These are phyloP conservation scores for Phasia obesa DNA, from an alignment of 2,888 invertebrate genomes.

Conservation along the genomic window DNA sequence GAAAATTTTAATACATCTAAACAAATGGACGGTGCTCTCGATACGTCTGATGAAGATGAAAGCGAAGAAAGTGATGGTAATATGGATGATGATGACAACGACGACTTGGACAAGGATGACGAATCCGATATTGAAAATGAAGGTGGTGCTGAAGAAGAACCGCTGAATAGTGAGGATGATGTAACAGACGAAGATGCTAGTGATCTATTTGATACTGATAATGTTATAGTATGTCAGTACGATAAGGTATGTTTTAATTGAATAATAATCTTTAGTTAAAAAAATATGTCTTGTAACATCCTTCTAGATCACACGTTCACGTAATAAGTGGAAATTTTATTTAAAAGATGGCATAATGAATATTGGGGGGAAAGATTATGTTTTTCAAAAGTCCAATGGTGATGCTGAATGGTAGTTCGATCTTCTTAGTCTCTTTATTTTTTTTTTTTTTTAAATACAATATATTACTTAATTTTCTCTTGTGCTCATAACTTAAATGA, in stretches of 20 bases:
- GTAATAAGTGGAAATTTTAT: constrained; percentile 99
- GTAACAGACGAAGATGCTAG: constrained; percentile 97
- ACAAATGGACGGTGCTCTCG: constrained; percentile 86
- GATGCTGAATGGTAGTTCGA: constrained; percentile 97
- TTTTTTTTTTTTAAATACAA: constrained; percentile 13
- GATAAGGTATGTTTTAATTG: constrained; percentile 89
- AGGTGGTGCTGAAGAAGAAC: constrained; percentile 92
- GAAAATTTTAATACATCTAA: constrained; percentile 80
- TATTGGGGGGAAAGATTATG: constrained; percentile 97
- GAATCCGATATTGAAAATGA: constrained; percentile 86
- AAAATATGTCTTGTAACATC: background rate
- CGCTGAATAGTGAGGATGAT: constrained; percentile 97
- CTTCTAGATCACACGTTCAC: constrained; percentile 94
- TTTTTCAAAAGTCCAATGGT: constrained; percentile 99
- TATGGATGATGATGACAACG: constrained; percentile 89
- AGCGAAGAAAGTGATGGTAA: constrained; percentile 90
- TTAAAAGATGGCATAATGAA: constrained; percentile 99
- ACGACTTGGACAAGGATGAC: constrained; percentile 87
- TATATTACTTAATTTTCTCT: constrained; percentile 54
- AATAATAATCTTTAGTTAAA: background rate
- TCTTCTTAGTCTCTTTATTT: constrained; percentile 18
- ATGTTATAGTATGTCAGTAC: constrained; percentile 99
- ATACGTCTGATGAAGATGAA: constrained; percentile 90
- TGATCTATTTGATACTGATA: constrained; percentile 99
- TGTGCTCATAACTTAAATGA: constrained; percentile 54